phyloP scores from a whole-genome alignment of 2,113 vertebrate genomes.

The Nothocercus julius region DNA sequence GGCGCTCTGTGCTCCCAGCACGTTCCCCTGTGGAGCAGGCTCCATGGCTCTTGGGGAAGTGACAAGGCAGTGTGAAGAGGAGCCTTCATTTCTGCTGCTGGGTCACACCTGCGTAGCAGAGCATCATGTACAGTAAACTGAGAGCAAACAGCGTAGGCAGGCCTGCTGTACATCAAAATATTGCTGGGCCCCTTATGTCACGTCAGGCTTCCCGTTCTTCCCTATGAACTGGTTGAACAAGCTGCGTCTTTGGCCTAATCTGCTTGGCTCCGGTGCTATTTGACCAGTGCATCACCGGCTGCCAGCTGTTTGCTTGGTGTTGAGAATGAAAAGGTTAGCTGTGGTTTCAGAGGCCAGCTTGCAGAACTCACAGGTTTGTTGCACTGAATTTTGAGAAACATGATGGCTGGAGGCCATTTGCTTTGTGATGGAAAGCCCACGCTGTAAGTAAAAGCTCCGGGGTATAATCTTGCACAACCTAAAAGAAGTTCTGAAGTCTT shows the following conservation, averaged over 20 bases:
- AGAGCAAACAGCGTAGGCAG: neutral
- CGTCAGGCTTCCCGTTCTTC: neutral
- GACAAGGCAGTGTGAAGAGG: neutral
- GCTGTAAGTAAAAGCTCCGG: neutral
- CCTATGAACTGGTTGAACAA: neutral
- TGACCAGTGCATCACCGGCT: neutral
- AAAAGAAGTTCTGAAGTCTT: neutral
- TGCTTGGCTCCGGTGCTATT: neutral
- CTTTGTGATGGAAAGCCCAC: neutral
- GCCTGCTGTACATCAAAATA: accelerated
- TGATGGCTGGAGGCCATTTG: neutral
- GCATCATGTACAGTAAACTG: neutral
- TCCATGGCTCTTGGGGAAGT: neutral
- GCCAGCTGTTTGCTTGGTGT: neutral
- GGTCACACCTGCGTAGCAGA: accelerated
- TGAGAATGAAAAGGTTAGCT: neutral
- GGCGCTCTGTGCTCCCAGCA: neutral
- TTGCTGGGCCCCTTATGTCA: neutral
- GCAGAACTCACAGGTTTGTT: neutral
- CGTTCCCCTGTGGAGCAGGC: neutral
- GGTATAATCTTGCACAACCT: neutral
- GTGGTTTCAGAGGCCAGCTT: neutral
- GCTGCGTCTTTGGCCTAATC: neutral
- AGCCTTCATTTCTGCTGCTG: neutral
- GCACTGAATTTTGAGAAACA: neutral